Evolutionary conservation across 2,797 vertebrate species (phyloP).

Genomic region (Pogoniulus pusillus): DNA sequence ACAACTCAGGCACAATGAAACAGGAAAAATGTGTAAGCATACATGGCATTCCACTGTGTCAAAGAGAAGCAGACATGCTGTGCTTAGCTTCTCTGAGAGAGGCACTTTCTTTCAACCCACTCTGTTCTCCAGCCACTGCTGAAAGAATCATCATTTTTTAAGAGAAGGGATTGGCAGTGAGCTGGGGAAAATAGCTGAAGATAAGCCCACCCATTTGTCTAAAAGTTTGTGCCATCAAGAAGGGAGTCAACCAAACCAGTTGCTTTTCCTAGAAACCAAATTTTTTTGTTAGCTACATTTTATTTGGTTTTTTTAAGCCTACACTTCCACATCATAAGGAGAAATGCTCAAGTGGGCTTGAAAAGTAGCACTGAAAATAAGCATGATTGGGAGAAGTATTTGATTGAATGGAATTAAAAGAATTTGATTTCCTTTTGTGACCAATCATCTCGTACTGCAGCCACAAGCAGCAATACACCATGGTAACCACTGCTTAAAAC

Average conservation of each 20-base stretch:
- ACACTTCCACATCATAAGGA: neutral
- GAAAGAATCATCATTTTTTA: neutral
- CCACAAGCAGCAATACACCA: neutral
- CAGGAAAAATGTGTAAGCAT: neutral
- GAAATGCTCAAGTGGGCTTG: neutral
- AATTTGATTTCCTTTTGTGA: neutral
- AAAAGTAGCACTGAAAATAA: neutral
- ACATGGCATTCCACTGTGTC: neutral
- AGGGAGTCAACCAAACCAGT: neutral
- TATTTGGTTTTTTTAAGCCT: neutral
- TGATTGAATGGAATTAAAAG: neutral
- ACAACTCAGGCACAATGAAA: neutral
- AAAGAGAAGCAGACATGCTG: neutral
- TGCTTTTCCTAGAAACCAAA: neutral
- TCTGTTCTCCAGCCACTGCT: neutral
- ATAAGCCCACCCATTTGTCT: neutral
- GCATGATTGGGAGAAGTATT: neutral
- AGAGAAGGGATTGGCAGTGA: neutral
- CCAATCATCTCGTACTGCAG: neutral
- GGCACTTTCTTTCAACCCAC: neutral
- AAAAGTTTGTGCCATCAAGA: neutral
- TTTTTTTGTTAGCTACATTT: neutral
- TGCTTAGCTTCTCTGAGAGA: neutral
- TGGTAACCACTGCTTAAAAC: neutral
- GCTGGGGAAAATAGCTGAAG: neutral